A percentile compares a stretch with the other conserved stretches of the same genome.
These are phyloP conservation scores for Odontophorus gujanensis DNA, from an alignment of 2,113 vertebrate species.

Conservation along the genomic window DNA sequence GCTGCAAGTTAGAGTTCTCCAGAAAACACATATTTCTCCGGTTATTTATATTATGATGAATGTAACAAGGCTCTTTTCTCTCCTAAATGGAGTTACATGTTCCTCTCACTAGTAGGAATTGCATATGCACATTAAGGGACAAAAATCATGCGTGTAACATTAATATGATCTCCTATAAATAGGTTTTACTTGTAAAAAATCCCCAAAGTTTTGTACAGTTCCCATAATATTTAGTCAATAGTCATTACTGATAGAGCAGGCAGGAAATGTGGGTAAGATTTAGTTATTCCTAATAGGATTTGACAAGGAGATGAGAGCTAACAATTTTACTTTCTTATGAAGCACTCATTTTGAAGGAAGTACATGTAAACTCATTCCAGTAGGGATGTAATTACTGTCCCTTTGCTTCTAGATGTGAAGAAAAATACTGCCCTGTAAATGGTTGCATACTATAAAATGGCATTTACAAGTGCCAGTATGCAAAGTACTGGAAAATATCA, in stretches of 20 bases:
- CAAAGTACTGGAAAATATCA: neutral
- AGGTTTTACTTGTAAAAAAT: neutral
- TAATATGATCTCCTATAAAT: neutral
- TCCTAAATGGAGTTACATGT: neutral
- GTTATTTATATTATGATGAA: neutral
- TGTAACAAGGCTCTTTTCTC: neutral
- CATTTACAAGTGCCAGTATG: neutral
- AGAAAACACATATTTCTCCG: neutral
- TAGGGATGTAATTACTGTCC: neutral
- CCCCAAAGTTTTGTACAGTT: neutral
- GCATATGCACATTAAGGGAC: neutral
- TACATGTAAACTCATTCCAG: neutral
- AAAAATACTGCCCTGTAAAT: neutral
- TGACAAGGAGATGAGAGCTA: neutral
- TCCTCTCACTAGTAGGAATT: neutral
- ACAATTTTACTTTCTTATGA: neutral
- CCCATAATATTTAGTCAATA: neutral
- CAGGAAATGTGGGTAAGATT: neutral
- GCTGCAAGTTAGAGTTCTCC: neutral
- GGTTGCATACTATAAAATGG: neutral
- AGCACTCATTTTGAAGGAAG: neutral
- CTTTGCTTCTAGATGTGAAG: neutral
- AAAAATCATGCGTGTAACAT: neutral
- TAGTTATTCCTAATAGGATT: neutral
- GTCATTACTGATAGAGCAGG: neutral